Base-by-base conservation (phyloP, 2,797 vertebrate species). In the Sebastes dallii region DNA sequence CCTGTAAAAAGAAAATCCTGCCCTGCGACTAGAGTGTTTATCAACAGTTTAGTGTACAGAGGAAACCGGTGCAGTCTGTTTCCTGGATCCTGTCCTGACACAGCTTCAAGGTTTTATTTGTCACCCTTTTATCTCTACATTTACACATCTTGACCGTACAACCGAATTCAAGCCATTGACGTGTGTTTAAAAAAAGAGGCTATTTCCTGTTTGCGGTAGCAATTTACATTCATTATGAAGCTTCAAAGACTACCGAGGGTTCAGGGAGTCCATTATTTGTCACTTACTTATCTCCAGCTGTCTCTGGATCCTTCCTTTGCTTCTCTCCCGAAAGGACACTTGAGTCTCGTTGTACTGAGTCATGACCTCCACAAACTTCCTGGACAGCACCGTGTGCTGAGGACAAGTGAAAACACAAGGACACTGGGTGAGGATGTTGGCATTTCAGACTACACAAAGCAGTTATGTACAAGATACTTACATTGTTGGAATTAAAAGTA, bases 341-440 rank as follows among this genome's bases (percentile, higher is more conserved):
- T 99, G 99, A 0, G 97, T 97, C 88, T 97, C 96, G 0, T 98
- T 99, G 92, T 99, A 99, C 61, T 95, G 95, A 0, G 97, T 98
- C 98, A 99, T 99, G 77, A 97, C 97, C 42, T 98, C 98, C 91
- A 97, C 97, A 92, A 99, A 99, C 93, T 97, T 98, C 86, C 97
- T 96, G 52, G 97, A 97, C 60, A 99, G 94, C 7, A 99, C 96
- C 0, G 96, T 96, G 82, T 99, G 96, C 99, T 99, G 85, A 55
- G 66, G 77, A 77, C 12, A 78, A 78, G 66, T 18, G 42, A 74
- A 68, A 80, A 83, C 12, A 87, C 14, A 62, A 61, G 20, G 32
- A 72, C 36, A 65, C 5, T 72, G 9, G 8, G 20, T 66, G 25
- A 67, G 25, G 66, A 77, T 66, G 39, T 32, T 29, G 16, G 6